Percentiles rank a stretch among this genome's conserved stretches.
These are phyloP conservation scores for Kryptopterus vitreolus DNA, from an alignment of 2,797 vertebrate species.

Conservation along the genomic window DNA sequence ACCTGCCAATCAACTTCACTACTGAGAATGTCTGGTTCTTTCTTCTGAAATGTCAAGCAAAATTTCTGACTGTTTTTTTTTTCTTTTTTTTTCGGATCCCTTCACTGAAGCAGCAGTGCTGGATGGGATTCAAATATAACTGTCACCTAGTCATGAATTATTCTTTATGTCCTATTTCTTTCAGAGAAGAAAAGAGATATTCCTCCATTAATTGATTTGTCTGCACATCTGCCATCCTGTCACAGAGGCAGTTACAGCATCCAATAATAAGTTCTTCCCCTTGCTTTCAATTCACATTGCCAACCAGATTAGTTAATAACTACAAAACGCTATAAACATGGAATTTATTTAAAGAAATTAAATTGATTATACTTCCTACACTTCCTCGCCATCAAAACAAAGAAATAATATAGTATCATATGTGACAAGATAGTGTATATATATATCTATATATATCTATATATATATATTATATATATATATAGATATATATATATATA, in stretches of 20 bases:
- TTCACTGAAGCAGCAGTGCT: slow-evolving; percentile 18
- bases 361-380: no score
- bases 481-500: no score
- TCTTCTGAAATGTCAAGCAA: slow-evolving; percentile 11
- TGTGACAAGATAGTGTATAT: no score
- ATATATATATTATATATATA: no score
- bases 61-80: slow-evolving; percentile 12
- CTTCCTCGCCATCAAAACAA: no score
- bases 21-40: neutral
- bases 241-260: slow-evolving; percentile 26
- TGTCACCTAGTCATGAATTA: slow-evolving; percentile 24
- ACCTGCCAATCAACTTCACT: neutral
- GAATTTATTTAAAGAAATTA: neutral
- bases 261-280: slow-evolving; percentile 25
- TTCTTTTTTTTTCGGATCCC: no score
- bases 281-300: neutral
- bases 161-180: neutral
- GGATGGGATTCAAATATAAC: slow-evolving; percentile 12
- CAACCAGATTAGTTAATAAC: neutral
- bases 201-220: slow-evolving; percentile 40
- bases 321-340: neutral
- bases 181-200: slow-evolving; percentile 21
- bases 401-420: no score
- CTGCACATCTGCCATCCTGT: slow-evolving; percentile 32
- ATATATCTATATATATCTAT: no score